A percentile compares a stretch with the other conserved stretches of the same genome.
phyloP scores from a whole-genome alignment of 2,888 invertebrate species.

The Myathropa florea region DNA sequence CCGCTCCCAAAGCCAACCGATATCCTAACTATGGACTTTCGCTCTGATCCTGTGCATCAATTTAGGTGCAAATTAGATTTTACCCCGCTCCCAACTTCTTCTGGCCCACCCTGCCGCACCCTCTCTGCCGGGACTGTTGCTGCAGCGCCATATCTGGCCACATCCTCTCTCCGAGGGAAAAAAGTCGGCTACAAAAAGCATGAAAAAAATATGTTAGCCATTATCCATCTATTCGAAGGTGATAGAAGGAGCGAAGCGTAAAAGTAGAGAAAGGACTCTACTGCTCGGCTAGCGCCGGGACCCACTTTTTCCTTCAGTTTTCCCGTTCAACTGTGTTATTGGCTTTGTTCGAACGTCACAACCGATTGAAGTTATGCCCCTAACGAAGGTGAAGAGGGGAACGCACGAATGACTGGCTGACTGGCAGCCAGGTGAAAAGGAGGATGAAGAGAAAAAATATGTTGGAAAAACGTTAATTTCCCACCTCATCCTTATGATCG shows the following conservation, averaged over 20 bases:
- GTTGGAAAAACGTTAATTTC: constrained; percentile 68
- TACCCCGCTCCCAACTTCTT: constrained; percentile 19
- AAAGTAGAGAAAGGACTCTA: constrained; percentile 45
- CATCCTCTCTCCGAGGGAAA: constrained; percentile 40
- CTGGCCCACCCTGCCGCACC: not conserved
- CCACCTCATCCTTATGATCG: constrained; percentile 57
- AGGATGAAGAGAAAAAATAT: constrained; percentile 33
- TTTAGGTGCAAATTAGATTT: constrained; percentile 74
- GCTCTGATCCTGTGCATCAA: constrained; percentile 72
- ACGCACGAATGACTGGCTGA: not conserved
- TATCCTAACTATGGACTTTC: constrained; percentile 55
- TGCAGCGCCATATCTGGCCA: constrained; percentile 34
- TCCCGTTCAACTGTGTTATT: constrained; percentile 68
- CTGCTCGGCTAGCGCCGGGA: constrained; percentile 22
- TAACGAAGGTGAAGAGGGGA: constrained; percentile 12
- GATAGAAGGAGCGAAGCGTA: constrained; percentile 46
- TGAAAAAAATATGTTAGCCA: constrained; percentile 67
- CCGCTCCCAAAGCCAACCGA: constrained; percentile 35
- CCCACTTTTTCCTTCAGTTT: constrained; percentile 31
- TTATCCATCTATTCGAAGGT: constrained; percentile 66
- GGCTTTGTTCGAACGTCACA: constrained; percentile 70
- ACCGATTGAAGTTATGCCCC: constrained; percentile 67
- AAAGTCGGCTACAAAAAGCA: constrained; percentile 55
- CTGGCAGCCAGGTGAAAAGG: not conserved
- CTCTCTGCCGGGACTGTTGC: not conserved